A percentile compares a stretch with the other conserved stretches of the same genome.
phyloP scores from a whole-genome alignment of 2,888 invertebrate species.

The Sisyra nigra region DNA sequence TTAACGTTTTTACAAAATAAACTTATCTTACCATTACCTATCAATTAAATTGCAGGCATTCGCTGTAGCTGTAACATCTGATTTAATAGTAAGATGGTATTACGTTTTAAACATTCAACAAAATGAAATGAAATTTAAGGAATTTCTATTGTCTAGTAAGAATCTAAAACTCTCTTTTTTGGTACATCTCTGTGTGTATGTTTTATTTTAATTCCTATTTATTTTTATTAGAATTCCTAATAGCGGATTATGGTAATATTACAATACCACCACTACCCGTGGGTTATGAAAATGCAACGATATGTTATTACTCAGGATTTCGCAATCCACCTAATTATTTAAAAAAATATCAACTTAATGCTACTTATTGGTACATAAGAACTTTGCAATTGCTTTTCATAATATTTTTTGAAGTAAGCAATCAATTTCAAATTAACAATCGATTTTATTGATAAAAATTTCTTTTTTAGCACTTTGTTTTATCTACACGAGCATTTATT shows the following conservation, averaged over 20 bases:
- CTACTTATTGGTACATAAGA: slow-evolving; percentile 37
- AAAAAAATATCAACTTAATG: slow-evolving; percentile 24
- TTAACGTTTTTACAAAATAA: too few relatives aligned
- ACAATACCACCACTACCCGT: not conserved
- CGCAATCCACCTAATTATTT: slow-evolving; percentile 19
- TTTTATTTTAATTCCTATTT: not conserved
- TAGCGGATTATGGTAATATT: not conserved
- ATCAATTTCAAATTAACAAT: slow-evolving; percentile 7
- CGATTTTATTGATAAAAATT: too few relatives aligned
- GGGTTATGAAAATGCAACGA: slow-evolving; percentile 6
- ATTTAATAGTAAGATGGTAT: slow-evolving; percentile 17
- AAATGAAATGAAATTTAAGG: slow-evolving; percentile 15
- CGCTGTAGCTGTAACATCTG: slow-evolving; percentile 19
- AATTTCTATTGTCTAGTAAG: slow-evolving; percentile 19
- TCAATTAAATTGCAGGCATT: too few relatives aligned
- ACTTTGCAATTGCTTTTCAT: slow-evolving; percentile 39
- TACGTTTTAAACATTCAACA: slow-evolving; percentile 11
- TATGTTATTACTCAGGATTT: slow-evolving; percentile 27
- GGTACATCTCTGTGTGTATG: too few relatives aligned
- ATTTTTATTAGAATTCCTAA: not conserved
- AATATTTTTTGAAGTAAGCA: slow-evolving; percentile 39
- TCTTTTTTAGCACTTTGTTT: slow-evolving; percentile 33
- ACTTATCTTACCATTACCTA: too few relatives aligned
- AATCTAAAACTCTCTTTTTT: too few relatives aligned
- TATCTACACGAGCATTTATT: slow-evolving; percentile 40